Base-by-base conservation (phyloP, 2,888 invertebrate species). In the Coleophora flavipennella region DNA sequence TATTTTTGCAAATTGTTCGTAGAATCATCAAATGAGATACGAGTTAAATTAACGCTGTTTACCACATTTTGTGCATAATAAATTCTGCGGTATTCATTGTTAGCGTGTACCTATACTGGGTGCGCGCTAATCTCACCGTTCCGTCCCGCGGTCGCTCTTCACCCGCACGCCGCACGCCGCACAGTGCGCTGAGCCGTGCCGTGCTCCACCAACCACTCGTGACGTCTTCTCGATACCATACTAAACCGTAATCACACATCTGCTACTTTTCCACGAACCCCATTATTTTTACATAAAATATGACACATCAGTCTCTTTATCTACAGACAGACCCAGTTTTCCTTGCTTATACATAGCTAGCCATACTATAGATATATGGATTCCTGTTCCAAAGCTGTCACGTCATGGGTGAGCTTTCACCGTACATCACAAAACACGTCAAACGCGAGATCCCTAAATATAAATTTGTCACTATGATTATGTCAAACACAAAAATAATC, bases 401-500 rank as follows among this genome's bases (percentile, higher is more conserved):
- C 13, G 13, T 9, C 13, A 28, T 35, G 13, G 33, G 14, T 46
- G 40, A 13, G 38, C 40, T 35, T 29, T 39, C 32, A 46, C 52
- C 53, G 54, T 60, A 57, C 54, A 65, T 57, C 65, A 66, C 61
- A 67, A 61, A 64, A 59, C 52, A 57, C 58, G 60, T 74, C 72
- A 69, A 67, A 67, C 59, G 59, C 70, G 76, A 76, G 79, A 76
- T 59, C 70, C 71, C 72, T 73, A 73, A 72, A 75, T 60, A 77
- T 67, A 73, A 75, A 80, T 83, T 83, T 84, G 83, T 84, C 83
- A 83, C 79, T 80, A 80, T 73, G 83, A 83, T 84, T 81, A 84
- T 83, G 83, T 83, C 83, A 84, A 83, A 81, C 75, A 79, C 81
- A 83, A 79, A 80, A 78, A 83, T 84, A 84, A 84, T 83, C 83